phyloP scores from a whole-genome alignment of 2,888 invertebrate species.

The Netelia inedita region DNA sequence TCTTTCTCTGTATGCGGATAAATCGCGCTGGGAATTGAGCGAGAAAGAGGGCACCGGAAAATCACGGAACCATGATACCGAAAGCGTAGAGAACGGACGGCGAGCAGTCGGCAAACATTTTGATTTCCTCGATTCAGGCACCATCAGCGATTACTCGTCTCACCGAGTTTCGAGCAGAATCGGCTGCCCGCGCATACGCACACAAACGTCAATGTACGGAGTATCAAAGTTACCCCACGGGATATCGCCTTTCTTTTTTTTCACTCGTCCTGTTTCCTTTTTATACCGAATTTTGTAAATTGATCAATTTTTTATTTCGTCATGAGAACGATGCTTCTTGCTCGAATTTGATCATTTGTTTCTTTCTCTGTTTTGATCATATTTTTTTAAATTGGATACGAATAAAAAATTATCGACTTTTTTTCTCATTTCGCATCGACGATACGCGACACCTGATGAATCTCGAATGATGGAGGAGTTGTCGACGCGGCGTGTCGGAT shows the following conservation, averaged over 20 bases:
- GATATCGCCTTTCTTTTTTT: too few relatives aligned
- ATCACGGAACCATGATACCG: constrained; percentile 53
- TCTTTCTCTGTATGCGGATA: constrained; percentile 45
- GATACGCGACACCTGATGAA: constrained; percentile 72
- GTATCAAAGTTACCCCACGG: background rate
- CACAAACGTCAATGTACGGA: background rate
- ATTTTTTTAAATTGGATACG: background rate
- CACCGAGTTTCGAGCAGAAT: constrained; percentile 61
- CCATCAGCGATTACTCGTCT: constrained; percentile 71
- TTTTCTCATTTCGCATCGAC: too few relatives aligned
- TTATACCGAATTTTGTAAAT: background rate
- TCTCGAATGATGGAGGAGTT: constrained; percentile 76
- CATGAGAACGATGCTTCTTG: too few relatives aligned
- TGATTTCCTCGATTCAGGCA: constrained; percentile 72
- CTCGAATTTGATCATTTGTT: background rate
- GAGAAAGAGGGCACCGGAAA: constrained; percentile 37
- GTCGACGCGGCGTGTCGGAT: constrained; percentile 41
- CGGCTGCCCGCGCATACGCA: constrained; percentile 40
- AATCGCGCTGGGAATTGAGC: constrained; percentile 55
- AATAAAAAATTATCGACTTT: background rate
- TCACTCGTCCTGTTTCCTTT: background rate
- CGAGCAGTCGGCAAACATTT: constrained; percentile 77
- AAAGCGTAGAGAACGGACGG: constrained; percentile 19
- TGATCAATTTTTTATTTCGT: background rate
- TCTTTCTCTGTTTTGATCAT: background rate